Evolutionary conservation across 2,888 invertebrate species (phyloP).

Genomic region (Horisme vitalbata): DNA sequence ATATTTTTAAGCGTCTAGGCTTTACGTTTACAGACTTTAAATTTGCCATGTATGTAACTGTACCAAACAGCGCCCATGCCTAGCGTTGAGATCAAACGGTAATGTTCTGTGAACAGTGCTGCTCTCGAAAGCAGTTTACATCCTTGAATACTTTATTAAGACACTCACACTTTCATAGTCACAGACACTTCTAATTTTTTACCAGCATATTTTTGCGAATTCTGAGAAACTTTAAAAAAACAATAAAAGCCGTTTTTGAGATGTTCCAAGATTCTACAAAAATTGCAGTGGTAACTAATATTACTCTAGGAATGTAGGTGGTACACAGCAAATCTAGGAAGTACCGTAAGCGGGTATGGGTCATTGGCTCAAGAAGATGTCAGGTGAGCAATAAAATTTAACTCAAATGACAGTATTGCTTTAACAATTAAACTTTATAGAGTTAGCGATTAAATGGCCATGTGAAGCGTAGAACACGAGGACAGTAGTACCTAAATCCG

Average conservation of each 20-base stretch:
- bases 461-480: constrained; percentile 7
- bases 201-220: constrained; percentile 2
- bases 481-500: no score
- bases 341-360: constrained; percentile 71
- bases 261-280: constrained; percentile 5
- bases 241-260: background rate
- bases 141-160: constrained; percentile 33
- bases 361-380: constrained; percentile 73
- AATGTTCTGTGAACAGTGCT: constrained; percentile 42
- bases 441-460: constrained; percentile 26
- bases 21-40: constrained; percentile 55
- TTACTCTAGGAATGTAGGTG: constrained; percentile 51
- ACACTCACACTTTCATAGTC: constrained; percentile 21
- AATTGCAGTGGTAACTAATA: constrained; percentile 21
- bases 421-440: constrained; percentile 46
- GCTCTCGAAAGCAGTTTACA: constrained; percentile 34
- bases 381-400: constrained; percentile 64
- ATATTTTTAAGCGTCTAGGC: constrained; percentile 46
- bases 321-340: constrained; percentile 54
- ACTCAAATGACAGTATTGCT: constrained; percentile 55
- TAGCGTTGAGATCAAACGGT: constrained; percentile 48
- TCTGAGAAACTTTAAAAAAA: constrained; percentile 9
- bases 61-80: constrained; percentile 41
- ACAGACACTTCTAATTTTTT: background rate
- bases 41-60: constrained; percentile 49